phyloP scores from a whole-genome alignment of 2,113 vertebrate genomes.

The Amia ocellicauda region DNA sequence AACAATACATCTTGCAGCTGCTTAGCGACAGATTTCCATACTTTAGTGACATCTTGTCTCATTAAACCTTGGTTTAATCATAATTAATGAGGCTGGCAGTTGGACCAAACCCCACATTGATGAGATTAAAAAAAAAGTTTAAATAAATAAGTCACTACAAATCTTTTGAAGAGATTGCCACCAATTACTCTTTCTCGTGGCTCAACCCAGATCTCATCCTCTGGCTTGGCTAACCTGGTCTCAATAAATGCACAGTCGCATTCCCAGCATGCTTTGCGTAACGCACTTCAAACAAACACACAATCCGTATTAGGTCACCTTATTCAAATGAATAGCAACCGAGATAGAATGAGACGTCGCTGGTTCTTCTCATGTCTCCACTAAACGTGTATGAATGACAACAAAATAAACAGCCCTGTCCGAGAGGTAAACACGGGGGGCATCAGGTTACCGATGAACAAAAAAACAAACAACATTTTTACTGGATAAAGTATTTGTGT shows the following conservation, averaged over 20 bases:
- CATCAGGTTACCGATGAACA: slow-evolving; percentile 51
- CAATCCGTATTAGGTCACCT: slow-evolving; percentile 21
- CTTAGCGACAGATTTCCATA: no score
- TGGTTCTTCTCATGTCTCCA: slow-evolving; percentile 15
- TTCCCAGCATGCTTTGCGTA: slow-evolving; percentile 14
- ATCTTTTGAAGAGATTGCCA: no score
- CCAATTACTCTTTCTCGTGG: neutral
- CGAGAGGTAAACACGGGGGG: slow-evolving; percentile 54
- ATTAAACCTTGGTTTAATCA: neutral
- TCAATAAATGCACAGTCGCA: slow-evolving; percentile 29
- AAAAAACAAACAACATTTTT: slow-evolving; percentile 37
- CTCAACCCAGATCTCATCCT: slow-evolving; percentile 34
- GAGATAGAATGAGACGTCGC: slow-evolving; percentile 40
- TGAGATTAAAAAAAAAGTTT: no score
- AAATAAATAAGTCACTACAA: no score
- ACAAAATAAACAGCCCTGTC: slow-evolving; percentile 62
- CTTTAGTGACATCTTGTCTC: neutral
- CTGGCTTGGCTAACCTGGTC: slow-evolving; percentile 29
- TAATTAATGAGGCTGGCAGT: neutral
- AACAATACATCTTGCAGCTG: no score
- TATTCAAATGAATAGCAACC: slow-evolving; percentile 5
- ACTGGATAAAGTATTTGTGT: slow-evolving; percentile 57
- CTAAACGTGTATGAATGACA: slow-evolving; percentile 49
- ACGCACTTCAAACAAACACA: slow-evolving; percentile 25
- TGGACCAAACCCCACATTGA: neutral